Percentiles rank a stretch among this genome's conserved stretches.
Evolutionary conservation across 2,888 invertebrate species (phyloP).

Genomic region (Macrostomum cliftonense): DNA sequence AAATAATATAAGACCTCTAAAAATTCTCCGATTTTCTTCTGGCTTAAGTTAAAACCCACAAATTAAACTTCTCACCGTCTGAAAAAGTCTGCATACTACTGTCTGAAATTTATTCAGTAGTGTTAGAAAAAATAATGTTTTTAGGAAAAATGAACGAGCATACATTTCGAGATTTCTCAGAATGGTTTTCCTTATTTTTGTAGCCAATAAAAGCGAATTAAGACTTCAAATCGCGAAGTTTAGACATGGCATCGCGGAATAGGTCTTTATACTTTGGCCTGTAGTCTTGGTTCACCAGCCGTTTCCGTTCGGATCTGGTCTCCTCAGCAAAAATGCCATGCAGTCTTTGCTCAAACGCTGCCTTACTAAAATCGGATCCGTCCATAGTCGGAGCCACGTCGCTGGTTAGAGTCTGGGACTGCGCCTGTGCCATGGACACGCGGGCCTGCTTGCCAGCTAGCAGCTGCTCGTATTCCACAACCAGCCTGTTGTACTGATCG

Average conservation of each 20-base stretch:
- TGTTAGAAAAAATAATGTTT: no score
- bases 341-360: neutral
- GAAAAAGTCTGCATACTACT: no score
- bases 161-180: no score
- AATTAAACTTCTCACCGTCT: no score
- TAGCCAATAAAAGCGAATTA: neutral
- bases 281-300: constrained; percentile 3
- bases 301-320: constrained; percentile 6
- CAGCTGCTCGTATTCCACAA: constrained; percentile 5
- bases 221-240: constrained; percentile 5
- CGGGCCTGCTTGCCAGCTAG: neutral
- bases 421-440: neutral
- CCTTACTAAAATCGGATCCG: neutral
- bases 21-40: no score
- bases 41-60: no score
- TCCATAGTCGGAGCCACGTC: no score
- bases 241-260: constrained; percentile 5
- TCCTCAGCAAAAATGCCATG: constrained; percentile 4
- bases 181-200: no score
- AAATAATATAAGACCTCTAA: no score
- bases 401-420: no score
- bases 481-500: constrained; percentile 6
- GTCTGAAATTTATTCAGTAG: no score
- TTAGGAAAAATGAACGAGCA: no score
- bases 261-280: constrained; percentile 7